These are phyloP conservation scores for Aphidius colemani DNA, from an alignment of 2,888 invertebrate species.

Conservation along the genomic window DNA sequence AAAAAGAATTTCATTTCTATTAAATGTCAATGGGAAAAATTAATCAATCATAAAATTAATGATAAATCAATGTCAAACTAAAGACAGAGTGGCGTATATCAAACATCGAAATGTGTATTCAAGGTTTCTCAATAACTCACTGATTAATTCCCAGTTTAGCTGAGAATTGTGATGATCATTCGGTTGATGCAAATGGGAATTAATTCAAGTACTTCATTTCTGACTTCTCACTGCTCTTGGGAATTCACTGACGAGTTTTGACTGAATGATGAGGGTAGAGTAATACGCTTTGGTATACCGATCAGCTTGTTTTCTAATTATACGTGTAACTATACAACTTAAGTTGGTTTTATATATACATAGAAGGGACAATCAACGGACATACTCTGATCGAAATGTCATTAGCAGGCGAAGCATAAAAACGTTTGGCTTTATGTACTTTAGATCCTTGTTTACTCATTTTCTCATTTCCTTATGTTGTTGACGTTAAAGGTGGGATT, in stretches of 20 bases:
- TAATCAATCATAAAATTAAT: too few relatives aligned
- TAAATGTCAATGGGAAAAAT: too few relatives aligned
- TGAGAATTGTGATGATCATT: constrained; percentile 20
- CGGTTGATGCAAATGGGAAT: constrained; percentile 32
- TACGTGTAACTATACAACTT: constrained; percentile 29
- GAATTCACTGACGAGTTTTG: constrained; percentile 23
- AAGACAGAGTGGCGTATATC: too few relatives aligned
- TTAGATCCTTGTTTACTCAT: constrained; percentile 10
- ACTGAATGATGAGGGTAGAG: constrained; percentile 23
- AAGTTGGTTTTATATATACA: constrained; percentile 23
- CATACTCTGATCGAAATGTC: constrained; percentile 23
- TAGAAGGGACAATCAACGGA: constrained; percentile 6
- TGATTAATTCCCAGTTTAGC: constrained; percentile 12
- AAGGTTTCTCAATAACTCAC: constrained; percentile 30
- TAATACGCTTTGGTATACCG: constrained; percentile 14
- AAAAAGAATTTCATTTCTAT: too few relatives aligned
- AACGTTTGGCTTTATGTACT: constrained; percentile 26
- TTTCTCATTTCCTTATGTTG: background rate
- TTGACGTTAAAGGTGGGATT: background rate
- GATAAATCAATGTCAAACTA: too few relatives aligned
- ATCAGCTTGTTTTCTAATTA: constrained; percentile 29
- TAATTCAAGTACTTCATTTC: constrained; percentile 30
- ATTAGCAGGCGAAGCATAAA: constrained; percentile 27
- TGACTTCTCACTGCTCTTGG: constrained; percentile 10
- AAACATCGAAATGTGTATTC: background rate